A percentile compares a stretch with the other conserved stretches of the same genome.
These are phyloP conservation scores for Enteromius afrohamiltoni DNA, from an alignment of 2,797 vertebrate species.

Conservation along the genomic window DNA sequence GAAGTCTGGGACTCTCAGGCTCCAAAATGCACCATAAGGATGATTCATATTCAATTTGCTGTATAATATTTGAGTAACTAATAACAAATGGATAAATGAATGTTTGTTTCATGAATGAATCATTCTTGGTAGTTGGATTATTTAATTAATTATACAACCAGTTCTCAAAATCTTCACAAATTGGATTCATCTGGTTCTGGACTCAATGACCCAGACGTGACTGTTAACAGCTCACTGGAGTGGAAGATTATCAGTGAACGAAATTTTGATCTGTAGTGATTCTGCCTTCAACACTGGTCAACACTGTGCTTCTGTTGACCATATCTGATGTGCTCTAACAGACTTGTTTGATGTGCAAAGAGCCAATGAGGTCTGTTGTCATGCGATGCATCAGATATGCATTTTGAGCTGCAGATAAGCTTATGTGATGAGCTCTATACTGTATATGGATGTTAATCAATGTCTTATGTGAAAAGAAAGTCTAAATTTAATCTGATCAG, in stretches of 20 bases:
- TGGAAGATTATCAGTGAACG: slow-evolving; percentile 17
- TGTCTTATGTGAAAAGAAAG: not conserved
- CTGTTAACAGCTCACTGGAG: slow-evolving; percentile 11
- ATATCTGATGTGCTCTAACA: not conserved
- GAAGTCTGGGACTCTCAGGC: not conserved
- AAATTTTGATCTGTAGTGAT: slow-evolving; percentile 7
- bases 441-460: not conserved
- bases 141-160: not conserved
- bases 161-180: slow-evolving; percentile 7
- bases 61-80: not conserved
- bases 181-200: not conserved
- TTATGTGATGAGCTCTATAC: not conserved
- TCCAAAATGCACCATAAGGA: not conserved
- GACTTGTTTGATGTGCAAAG: not conserved
- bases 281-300: not conserved
- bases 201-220: not conserved
- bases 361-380: not conserved
- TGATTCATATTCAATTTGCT: not conserved
- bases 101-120: not conserved
- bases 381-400: not conserved
- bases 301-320: not conserved
- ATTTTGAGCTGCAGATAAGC: not conserved
- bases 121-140: not conserved
- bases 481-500: not conserved
- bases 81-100: not conserved